phyloP scores from a whole-genome alignment of 37 sponge, comb jelly and placozoan species.

The Oopsacas minuta region DNA sequence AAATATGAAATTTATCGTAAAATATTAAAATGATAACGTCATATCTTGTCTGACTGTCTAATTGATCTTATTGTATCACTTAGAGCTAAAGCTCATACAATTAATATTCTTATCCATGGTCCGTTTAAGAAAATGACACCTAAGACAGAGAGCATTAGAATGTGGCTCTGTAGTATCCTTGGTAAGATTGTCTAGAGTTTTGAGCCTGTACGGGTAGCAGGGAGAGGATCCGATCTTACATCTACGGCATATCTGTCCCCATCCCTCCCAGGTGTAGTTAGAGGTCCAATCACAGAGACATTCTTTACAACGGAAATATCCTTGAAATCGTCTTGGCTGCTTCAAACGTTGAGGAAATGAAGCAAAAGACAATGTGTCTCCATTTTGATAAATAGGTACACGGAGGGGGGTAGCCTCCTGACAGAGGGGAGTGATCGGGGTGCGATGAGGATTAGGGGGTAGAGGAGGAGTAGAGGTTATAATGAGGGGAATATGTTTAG shows the following conservation, averaged over 20 bases:
- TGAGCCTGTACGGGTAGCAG: not conserved
- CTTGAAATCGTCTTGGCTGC: not conserved
- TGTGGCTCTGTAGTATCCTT: not conserved
- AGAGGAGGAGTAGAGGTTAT: not conserved
- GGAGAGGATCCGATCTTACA: not conserved
- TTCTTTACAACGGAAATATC: conserved; percentile 23
- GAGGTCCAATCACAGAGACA: conserved; percentile 20
- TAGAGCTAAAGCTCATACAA: not conserved
- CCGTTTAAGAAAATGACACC: not conserved
- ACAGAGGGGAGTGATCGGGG: not conserved
- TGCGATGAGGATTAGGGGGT: not conserved
- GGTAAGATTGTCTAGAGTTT: not conserved
- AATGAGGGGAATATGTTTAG: not conserved
- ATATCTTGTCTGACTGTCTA: not conserved
- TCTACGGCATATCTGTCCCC: conserved; percentile 22
- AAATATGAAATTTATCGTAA: not conserved
- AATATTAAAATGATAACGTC: not conserved
- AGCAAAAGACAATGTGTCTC: not conserved
- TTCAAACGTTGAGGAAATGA: not conserved
- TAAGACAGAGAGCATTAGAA: not conserved
- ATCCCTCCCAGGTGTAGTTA: conserved; percentile 29
- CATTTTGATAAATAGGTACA: not conserved
- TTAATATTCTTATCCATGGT: not conserved
- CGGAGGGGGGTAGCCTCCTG: not conserved
- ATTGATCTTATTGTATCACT: not conserved